Conservation (phyloP, 2,113 vertebrate genomes). For the Pipra filicauda region DNA sequence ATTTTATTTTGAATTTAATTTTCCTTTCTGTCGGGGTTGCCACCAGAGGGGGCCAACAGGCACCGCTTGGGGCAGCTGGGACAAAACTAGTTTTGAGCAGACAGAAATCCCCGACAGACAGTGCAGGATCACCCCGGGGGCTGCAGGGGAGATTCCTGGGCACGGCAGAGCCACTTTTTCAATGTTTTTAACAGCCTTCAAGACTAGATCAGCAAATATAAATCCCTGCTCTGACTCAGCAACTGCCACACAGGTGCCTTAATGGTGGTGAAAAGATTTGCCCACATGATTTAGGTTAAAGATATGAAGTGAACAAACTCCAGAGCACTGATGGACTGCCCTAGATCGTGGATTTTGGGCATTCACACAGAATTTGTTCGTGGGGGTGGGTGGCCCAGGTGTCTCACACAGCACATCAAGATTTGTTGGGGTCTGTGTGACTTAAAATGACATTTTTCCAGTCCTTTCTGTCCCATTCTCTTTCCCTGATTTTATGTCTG, state of each 20-base stretch:
- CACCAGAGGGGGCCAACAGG: conserved; percentile 7
- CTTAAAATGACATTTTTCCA: background rate
- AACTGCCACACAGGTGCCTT: background rate
- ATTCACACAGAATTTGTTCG: background rate
- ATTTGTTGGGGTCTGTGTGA: background rate
- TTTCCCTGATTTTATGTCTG: background rate
- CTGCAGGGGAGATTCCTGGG: background rate
- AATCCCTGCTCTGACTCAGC: background rate
- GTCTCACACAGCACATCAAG: background rate
- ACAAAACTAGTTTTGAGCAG: background rate
- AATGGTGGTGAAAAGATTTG: background rate
- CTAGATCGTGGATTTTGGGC: background rate
- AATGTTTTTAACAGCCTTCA: background rate
- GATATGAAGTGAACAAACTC: background rate
- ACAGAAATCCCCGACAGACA: fast-evolving
- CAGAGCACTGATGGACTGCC: background rate
- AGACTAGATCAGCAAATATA: background rate
- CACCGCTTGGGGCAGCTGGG: fast-evolving
- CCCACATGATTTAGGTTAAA: background rate
- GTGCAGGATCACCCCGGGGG: fast-evolving
- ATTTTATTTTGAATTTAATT: background rate
- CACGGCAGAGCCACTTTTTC: background rate
- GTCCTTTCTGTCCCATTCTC: background rate
- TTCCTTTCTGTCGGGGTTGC: background rate
- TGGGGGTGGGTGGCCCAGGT: too few relatives aligned